Evolutionary conservation across 2,888 invertebrate species (phyloP).

Genomic region (Ligdia adustata): DNA sequence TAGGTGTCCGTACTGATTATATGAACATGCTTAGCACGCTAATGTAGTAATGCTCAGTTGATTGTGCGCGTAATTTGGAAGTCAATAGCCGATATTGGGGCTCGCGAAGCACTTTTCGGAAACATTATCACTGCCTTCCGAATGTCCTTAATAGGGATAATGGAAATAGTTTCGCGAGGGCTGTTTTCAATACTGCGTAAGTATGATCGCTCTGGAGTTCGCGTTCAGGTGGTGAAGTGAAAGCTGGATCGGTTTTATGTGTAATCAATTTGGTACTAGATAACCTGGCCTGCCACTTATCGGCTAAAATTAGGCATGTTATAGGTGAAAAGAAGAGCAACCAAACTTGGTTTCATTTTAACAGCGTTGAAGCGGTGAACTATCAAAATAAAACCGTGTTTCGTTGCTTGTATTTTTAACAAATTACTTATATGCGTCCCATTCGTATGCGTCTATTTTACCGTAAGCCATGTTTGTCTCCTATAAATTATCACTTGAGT

Average conservation of each 20-base stretch:
- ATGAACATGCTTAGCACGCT: constrained; percentile 13
- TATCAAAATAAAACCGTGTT: too few relatives aligned
- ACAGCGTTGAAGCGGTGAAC: too few relatives aligned
- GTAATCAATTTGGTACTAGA: too few relatives aligned
- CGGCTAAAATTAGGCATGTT: too few relatives aligned
- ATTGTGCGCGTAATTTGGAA: constrained; percentile 34
- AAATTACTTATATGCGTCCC: too few relatives aligned
- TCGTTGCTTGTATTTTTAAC: too few relatives aligned
- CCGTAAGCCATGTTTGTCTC: too few relatives aligned
- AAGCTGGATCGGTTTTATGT: constrained; percentile 10
- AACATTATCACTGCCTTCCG: constrained; percentile 32
- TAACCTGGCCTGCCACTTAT: too few relatives aligned
- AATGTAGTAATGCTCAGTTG: constrained; percentile 31
- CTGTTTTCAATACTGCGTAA: constrained; percentile 11
- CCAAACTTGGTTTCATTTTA: too few relatives aligned
- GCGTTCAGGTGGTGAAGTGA: constrained; percentile 14
- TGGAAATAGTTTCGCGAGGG: constrained; percentile 17
- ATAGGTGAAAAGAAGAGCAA: too few relatives aligned
- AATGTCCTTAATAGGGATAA: constrained; percentile 19
- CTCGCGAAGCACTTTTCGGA: constrained; percentile 34
- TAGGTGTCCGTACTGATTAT: constrained; percentile 14
- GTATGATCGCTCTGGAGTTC: constrained; percentile 5
- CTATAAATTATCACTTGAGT: too few relatives aligned
- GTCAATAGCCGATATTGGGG: constrained; percentile 38
- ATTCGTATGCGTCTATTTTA: too few relatives aligned